Percentiles rank a stretch among this genome's conserved stretches.
phyloP scores from a whole-genome alignment of 2,113 vertebrate species.

The Corynorhinus townsendii region DNA sequence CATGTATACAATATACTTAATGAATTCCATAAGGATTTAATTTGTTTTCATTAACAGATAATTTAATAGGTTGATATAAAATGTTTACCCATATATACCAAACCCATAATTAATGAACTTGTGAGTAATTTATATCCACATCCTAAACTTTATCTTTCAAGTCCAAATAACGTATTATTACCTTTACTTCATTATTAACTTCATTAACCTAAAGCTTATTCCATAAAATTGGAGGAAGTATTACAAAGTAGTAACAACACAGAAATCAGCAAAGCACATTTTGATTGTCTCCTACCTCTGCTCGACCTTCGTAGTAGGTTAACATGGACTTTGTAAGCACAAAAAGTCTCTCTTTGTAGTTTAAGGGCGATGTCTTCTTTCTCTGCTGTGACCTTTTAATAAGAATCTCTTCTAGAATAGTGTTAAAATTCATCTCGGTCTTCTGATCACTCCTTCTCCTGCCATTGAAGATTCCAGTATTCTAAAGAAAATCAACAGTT shows the following conservation, averaged over 20 bases:
- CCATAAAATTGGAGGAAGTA: background rate
- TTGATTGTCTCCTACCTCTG: slow-evolving; percentile 83
- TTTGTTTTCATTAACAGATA: slow-evolving; percentile 8
- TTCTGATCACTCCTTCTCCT: slow-evolving; percentile 77
- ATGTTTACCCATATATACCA: background rate
- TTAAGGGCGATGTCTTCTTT: slow-evolving; percentile 93
- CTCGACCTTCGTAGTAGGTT: slow-evolving; percentile 90
- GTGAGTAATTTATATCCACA: background rate
- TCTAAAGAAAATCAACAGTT: slow-evolving; percentile 51
- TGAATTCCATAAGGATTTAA: slow-evolving; percentile 11
- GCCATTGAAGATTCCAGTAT: slow-evolving; percentile 81
- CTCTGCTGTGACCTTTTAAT: slow-evolving; percentile 97
- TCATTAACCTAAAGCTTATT: background rate
- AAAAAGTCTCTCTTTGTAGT: slow-evolving; percentile 95
- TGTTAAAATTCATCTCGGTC: slow-evolving; percentile 88
- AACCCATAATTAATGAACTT: background rate
- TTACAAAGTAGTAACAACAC: background rate
- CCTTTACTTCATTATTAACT: slow-evolving; percentile 9
- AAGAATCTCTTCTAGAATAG: slow-evolving; percentile 90
- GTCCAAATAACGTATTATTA: background rate
- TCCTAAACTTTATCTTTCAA: background rate
- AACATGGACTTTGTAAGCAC: slow-evolving; percentile 89
- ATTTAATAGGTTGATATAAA: background rate
- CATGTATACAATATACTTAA: background rate
- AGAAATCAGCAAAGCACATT: background rate